Evolutionary conservation across 37 sponge, comb jelly and placozoan species (phyloP).

Genomic region (Hormiphora californensis): DNA sequence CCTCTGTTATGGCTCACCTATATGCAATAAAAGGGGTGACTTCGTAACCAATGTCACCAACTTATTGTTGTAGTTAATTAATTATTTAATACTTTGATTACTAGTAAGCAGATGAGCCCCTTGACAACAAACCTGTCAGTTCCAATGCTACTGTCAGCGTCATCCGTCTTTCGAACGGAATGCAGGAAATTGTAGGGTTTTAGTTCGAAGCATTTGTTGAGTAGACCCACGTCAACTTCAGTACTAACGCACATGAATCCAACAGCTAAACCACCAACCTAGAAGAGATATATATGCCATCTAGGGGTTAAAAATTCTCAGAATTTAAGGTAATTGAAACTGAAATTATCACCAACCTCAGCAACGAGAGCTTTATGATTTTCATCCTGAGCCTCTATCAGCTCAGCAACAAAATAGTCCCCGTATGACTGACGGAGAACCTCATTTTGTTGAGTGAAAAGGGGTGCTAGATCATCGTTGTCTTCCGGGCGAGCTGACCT

Average conservation of each 20-base stretch:
- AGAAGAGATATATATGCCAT: neutral
- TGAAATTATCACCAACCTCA: slow-evolving; percentile 62
- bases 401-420: slow-evolving; percentile 89
- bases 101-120: neutral
- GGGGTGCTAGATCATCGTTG: slow-evolving; percentile 85
- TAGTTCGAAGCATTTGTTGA: slow-evolving; percentile 79
- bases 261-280: slow-evolving; percentile 85
- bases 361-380: slow-evolving; percentile 84
- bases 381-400: slow-evolving; percentile 85
- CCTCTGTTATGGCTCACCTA: no score
- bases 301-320: no score
- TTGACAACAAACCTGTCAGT: slow-evolving; percentile 29
- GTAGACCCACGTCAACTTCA: slow-evolving; percentile 75
- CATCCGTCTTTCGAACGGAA: slow-evolving; percentile 38
- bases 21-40: no score
- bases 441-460: slow-evolving; percentile 63
- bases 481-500: slow-evolving; percentile 73
- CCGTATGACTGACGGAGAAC: slow-evolving; percentile 75
- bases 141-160: slow-evolving; percentile 36
- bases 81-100: no score
- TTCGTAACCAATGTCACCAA: no score
- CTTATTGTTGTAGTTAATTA: no score
- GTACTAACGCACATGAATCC: slow-evolving; percentile 81
- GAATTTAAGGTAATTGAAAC: neutral
- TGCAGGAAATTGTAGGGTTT: slow-evolving; percentile 79